These are phyloP conservation scores for Drosophila truncata DNA, from an alignment of 1,140 invertebrate genomes.

Conservation along the genomic window DNA sequence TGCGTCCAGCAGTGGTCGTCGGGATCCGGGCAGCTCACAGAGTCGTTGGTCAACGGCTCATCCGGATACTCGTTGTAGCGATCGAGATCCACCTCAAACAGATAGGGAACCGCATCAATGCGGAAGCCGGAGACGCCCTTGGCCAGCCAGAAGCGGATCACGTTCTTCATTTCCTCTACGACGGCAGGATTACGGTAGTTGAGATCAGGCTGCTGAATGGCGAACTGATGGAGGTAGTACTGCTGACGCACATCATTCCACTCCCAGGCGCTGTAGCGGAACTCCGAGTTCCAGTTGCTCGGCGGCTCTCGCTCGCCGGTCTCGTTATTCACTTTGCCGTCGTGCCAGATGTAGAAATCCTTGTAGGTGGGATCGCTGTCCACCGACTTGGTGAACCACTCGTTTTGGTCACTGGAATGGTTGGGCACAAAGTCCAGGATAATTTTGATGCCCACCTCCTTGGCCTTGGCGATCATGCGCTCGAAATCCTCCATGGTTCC, in stretches of 20 bases:
- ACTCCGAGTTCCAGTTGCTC: conserved; percentile 87
- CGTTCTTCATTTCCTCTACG: conserved; percentile 87
- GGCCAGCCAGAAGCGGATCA: conserved; percentile 90
- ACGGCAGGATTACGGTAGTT: conserved; percentile 88
- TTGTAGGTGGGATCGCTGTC: conserved; percentile 86
- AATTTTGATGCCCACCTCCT: conserved; percentile 87
- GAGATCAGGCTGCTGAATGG: conserved; percentile 89
- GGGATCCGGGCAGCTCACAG: conserved; percentile 57
- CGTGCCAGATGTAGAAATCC: conserved; percentile 91
- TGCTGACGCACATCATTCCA: conserved; percentile 86
- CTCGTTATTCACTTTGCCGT: conserved; percentile 82
- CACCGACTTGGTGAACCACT: conserved; percentile 90
- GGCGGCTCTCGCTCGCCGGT: conserved; percentile 82
- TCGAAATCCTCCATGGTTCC: conserved; percentile 91
- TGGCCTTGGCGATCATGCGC: conserved; percentile 87
- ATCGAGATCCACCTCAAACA: conserved; percentile 87
- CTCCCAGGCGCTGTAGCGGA: conserved; percentile 86
- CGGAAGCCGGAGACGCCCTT: conserved; percentile 91
- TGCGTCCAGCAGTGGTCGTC: conserved; percentile 87
- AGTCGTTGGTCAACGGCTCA: conserved; percentile 86
- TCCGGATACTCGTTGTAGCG: conserved; percentile 87
- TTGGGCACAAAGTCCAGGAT: conserved; percentile 91
- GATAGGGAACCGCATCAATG: conserved; percentile 88
- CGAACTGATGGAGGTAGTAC: conserved; percentile 89
- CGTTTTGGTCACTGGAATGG: conserved; percentile 90